phyloP scores from a whole-genome alignment of 2,113 vertebrate species.

The Rhinopomastus cyanomelas region DNA sequence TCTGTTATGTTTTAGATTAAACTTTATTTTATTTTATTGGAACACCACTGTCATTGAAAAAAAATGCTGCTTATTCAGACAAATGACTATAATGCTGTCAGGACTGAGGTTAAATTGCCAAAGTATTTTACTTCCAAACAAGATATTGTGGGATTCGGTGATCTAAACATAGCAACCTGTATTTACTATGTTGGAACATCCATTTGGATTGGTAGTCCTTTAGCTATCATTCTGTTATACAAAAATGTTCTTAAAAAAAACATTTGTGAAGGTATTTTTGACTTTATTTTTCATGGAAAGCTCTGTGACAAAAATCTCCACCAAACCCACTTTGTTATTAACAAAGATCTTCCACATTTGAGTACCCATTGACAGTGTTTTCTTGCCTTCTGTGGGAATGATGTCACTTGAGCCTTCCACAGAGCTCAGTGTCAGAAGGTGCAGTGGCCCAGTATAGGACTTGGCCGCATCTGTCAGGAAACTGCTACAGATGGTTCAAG shows the following conservation, averaged over 20 bases:
- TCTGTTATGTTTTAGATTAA: not conserved
- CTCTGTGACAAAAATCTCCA: not conserved
- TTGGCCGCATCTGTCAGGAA: constrained; percentile 65
- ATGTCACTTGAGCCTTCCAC: not conserved
- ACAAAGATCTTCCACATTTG: not conserved
- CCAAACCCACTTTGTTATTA: not conserved
- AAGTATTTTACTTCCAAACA: not conserved
- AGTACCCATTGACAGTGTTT: not conserved
- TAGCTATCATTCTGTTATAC: not conserved
- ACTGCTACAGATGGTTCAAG: constrained; percentile 69
- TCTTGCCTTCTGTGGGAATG: not conserved
- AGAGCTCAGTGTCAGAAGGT: constrained; percentile 28
- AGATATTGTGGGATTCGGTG: not conserved
- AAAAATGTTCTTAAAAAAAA: too few species aligned
- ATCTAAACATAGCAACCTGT: not conserved
- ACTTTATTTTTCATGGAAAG: not conserved
- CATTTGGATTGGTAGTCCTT: not conserved
- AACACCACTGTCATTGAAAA: not conserved
- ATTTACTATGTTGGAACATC: not conserved
- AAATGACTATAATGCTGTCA: not conserved
- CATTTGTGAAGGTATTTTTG: not conserved
- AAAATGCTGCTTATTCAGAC: fast-evolving
- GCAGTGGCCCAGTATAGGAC: constrained; percentile 19
- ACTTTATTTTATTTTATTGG: not conserved
- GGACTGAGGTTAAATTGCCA: not conserved